Conservation (phyloP, 2,797 vertebrate species). For the Semotilus atromaculatus region DNA sequence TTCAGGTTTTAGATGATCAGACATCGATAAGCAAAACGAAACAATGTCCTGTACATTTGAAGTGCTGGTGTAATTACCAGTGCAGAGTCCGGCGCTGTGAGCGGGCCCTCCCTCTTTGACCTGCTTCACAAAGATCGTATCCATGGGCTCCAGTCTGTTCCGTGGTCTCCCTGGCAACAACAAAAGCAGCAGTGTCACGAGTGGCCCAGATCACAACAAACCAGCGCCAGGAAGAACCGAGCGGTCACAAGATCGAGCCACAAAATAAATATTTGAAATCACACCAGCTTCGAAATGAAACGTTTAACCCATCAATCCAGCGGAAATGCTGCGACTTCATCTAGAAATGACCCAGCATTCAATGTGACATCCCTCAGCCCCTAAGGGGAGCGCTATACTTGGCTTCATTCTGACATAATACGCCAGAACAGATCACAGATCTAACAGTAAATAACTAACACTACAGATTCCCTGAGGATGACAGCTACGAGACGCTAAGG, state of each 20-base stretch:
- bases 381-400: background rate
- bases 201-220: conserved; percentile 27
- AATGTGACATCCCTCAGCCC: conserved; percentile 8
- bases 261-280: conserved; percentile 1
- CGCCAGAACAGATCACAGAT: conserved; percentile 16
- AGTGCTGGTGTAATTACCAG: conserved; percentile 79
- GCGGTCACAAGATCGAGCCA: conserved; percentile 34
- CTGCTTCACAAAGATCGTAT: conserved; percentile 99
- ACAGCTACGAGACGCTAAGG: background rate
- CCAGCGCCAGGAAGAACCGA: conserved; percentile 17
- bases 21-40: background rate
- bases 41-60: background rate
- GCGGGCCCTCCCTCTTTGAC: conserved; percentile 96
- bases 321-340: background rate
- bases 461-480: conserved; percentile 18
- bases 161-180: conserved; percentile 84
- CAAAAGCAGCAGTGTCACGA: conserved; percentile 52
- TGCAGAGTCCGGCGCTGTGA: conserved; percentile 92
- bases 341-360: conserved; percentile 6
- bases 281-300: conserved; percentile 9
- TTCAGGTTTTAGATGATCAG: background rate
- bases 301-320: background rate
- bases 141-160: conserved; percentile 94
- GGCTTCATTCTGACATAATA: conserved; percentile 27
- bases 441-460: conserved; percentile 20